Evolutionary conservation across 2,797 vertebrate genomes (phyloP), one percentile per base, ranked within the genome.

Genomic region (Aphelocoma californica): DNA sequence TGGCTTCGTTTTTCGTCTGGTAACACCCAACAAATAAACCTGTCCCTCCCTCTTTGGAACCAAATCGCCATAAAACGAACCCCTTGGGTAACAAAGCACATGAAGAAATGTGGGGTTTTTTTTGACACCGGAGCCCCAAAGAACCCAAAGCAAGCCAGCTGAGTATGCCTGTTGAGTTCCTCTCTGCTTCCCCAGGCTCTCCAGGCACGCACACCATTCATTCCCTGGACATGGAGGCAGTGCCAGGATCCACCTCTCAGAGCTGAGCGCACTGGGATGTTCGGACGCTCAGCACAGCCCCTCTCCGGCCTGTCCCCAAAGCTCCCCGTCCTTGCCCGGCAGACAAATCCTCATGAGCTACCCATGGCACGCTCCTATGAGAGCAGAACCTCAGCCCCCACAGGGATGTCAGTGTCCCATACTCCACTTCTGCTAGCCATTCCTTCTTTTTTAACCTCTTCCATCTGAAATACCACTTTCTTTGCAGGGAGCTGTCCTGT

Each of bases 71-170:
- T 42, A 38, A 73, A 85, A 50, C 1, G 5, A 82, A n/a, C 26
- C 8, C 29, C 32, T 15, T 36, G 19, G 9, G 8, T 61, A 85
- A 57, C 40, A 44, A 38, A 67, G n/a, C 28, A 23, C 34, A 12
- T 56, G 26, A 38, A 40, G 65, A 73, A 18, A 7, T 0, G 0
- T 2, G 1, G 0, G 0, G 2, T 62, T 69, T 48, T 56, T 20
- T 15, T 44, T 72, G 62, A 4, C 20, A 2, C 45, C 6, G 36
- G 58, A 70, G 18, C 11, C 26, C 3, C 2, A 21, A 12, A 24
- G 24, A 18, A 10, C 21, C 3, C 2, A 10, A 14, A 28, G 32
- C 4, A 28, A 29, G 44, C 3, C 18, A 11, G 31, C 31, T 15
- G 10, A 3, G 6, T 8, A 1, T 6, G 1, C 1, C 32, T 3